Conservation (phyloP, 2,797 vertebrate genomes). For the Sylvia borin region DNA sequence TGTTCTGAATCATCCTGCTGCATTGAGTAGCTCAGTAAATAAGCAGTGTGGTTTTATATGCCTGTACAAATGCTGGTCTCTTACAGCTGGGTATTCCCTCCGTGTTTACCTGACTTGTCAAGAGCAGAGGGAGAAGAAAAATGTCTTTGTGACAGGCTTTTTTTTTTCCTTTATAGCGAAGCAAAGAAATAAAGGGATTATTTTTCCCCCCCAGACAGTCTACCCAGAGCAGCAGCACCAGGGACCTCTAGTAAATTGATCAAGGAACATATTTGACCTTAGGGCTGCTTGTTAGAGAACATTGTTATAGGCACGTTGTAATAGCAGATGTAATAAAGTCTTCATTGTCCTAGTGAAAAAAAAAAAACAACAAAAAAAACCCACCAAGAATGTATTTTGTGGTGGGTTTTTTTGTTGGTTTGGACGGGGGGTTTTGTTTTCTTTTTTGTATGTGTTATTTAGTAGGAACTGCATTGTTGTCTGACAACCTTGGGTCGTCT, state of each 20-base stretch:
- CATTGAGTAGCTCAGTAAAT: background rate
- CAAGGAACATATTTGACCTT: constrained; percentile 61
- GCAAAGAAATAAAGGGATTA: constrained; percentile 44
- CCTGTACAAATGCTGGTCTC: background rate
- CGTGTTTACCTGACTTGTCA: constrained; percentile 44
- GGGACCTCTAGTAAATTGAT: constrained; percentile 59
- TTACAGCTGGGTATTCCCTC: background rate
- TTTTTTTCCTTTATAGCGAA: background rate
- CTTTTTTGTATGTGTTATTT: background rate
- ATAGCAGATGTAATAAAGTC: constrained; percentile 55
- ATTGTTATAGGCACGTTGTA: constrained; percentile 27
- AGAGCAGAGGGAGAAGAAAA: constrained; percentile 32
- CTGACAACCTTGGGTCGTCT: constrained; percentile 36
- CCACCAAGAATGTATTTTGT: background rate
- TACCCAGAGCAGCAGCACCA: constrained; percentile 16
- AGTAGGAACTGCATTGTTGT: constrained; percentile 15
- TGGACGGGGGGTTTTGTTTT: background rate
- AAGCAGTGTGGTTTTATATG: background rate
- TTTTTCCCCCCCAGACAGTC: constrained; percentile 12
- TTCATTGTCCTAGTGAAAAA: background rate
- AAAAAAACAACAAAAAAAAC: background rate
- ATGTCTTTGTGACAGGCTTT: background rate
- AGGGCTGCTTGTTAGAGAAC: constrained; percentile 58
- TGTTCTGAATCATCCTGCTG: background rate
- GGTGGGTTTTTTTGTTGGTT: background rate